Base-by-base conservation (phyloP, 1,140 invertebrate species). In the Pseudomyrmex cubaensis region DNA sequence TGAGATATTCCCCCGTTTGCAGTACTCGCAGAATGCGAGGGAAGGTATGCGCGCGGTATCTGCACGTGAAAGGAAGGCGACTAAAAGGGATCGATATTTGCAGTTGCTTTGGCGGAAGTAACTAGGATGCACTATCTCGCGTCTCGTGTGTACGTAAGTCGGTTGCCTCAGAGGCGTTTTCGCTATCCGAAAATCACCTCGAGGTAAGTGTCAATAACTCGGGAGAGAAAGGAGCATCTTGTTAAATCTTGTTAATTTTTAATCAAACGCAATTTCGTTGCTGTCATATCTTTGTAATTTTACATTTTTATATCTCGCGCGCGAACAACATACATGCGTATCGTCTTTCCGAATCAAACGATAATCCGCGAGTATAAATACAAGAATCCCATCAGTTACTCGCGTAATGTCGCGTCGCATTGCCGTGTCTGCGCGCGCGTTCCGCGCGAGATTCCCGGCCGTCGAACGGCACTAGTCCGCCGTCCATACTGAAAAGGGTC, bases 381-480 rank as follows among this genome's bases (percentile, higher is more conserved):
- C 50, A 46, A 67, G 2, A 25, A n/a, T 13, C 66, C 48, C 76
- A 80, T 80, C 66, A 80, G 76, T 80, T 54, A 72, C 76, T n/a
- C 46, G 62, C 52, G 35, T 48, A 61, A 67, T 22, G 44, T 17
- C 48, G 74, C 78, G 22, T 66, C 73, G 48, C 78, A 22, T 70
- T 46, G 82, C 20, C 66, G 63, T 77, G 73, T 62, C 80, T 87
- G 82, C 57, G 64, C 72, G 61, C 70, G 63, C 70, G 82, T 78
- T 70, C 35, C 73, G 56, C 50, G n/a, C 7, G 73, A 84, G 20
- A 80, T 64, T 73, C 69, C 56, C 63, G n/a, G 5, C 25, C 74
- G 67, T 77, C 56, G 84, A 86, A 86, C 70, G 75, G 69, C 82
- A n/a, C n/a, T n/a, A 35, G 59, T 57, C 70, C 86, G 85, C 66